Evolutionary conservation across 2,888 invertebrate species (phyloP).

Genomic region (Callinectes sapidus): DNA sequence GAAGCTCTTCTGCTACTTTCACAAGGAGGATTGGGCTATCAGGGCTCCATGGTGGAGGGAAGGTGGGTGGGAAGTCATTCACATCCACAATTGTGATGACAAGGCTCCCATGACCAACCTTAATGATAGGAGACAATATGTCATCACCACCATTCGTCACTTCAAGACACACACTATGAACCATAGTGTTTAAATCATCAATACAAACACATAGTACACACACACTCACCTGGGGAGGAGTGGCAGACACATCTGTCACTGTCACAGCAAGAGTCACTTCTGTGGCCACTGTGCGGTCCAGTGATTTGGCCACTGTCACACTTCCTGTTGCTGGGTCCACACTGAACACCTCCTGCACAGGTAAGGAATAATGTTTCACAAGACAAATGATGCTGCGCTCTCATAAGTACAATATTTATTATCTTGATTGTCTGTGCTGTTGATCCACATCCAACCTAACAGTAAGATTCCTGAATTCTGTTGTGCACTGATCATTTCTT

Average conservation of each 20-base stretch:
- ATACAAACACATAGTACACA: not conserved
- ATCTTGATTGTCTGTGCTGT: not conserved
- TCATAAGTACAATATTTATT: not conserved
- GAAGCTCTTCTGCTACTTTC: constrained; percentile 88
- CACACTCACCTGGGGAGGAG: constrained; percentile 77
- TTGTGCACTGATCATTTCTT: too few relatives aligned
- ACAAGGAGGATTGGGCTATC: constrained; percentile 82
- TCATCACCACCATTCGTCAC: not conserved
- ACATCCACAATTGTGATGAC: constrained; percentile 81
- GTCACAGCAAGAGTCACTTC: constrained; percentile 86
- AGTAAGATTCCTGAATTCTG: not conserved
- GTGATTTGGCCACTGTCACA: constrained; percentile 81
- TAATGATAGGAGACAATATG: not conserved
- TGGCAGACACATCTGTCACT: constrained; percentile 89
- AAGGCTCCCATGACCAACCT: constrained; percentile 79
- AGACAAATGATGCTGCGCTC: not conserved
- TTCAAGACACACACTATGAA: not conserved
- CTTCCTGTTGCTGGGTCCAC: constrained; percentile 80
- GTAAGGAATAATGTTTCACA: not conserved
- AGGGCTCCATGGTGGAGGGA: constrained; percentile 84
- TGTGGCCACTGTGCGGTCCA: constrained; percentile 84
- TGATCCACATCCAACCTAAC: not conserved
- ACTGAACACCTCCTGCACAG: constrained; percentile 78
- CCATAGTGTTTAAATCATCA: not conserved
- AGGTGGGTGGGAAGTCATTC: constrained; percentile 81